Conservation (phyloP, 2,888 invertebrate species). For the Melanostoma mellinum region DNA sequence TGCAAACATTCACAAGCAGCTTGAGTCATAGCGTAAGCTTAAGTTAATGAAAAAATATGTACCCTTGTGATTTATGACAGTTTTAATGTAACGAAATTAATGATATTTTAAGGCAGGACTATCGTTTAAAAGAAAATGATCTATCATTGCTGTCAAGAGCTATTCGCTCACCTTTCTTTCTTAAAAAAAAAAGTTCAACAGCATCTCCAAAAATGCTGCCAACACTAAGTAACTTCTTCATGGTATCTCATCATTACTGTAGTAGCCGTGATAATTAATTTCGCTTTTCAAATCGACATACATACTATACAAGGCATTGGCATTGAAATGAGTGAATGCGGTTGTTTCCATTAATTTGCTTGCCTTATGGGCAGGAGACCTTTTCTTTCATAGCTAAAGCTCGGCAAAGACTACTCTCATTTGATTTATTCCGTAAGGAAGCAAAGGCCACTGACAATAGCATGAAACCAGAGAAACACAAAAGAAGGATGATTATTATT, state of each 20-base stretch:
- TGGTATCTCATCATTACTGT: slow-evolving; percentile 26
- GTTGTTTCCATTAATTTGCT: slow-evolving; percentile 62
- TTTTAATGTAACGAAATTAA: slow-evolving; percentile 64
- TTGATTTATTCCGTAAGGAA: slow-evolving; percentile 39
- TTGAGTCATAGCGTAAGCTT: slow-evolving; percentile 29
- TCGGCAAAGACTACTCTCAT: slow-evolving; percentile 30
- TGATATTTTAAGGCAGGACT: slow-evolving; percentile 33
- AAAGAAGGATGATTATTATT: slow-evolving; percentile 57
- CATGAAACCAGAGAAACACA: slow-evolving; percentile 16
- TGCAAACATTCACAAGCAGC: slow-evolving; percentile 35
- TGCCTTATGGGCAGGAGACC: slow-evolving; percentile 35
- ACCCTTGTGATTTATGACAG: slow-evolving; percentile 54
- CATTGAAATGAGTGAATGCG: slow-evolving; percentile 46
- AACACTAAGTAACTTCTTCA: slow-evolving; percentile 10
- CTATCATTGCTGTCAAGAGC: slow-evolving; percentile 36
- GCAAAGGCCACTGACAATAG: slow-evolving; percentile 24
- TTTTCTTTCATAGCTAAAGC: slow-evolving; percentile 21
- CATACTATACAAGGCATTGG: slow-evolving; percentile 18
- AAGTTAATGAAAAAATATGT: slow-evolving; percentile 45
- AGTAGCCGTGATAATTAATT: slow-evolving; percentile 57
- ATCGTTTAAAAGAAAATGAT: slow-evolving; percentile 54
- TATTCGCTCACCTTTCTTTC: slow-evolving; percentile 36
- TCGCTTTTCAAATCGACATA: slow-evolving; percentile 41
- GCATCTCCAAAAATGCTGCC: background rate
- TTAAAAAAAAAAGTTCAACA: background rate